Evolutionary conservation across 1,140 invertebrate genomes (phyloP).

Genomic region (Nebria ingens): DNA sequence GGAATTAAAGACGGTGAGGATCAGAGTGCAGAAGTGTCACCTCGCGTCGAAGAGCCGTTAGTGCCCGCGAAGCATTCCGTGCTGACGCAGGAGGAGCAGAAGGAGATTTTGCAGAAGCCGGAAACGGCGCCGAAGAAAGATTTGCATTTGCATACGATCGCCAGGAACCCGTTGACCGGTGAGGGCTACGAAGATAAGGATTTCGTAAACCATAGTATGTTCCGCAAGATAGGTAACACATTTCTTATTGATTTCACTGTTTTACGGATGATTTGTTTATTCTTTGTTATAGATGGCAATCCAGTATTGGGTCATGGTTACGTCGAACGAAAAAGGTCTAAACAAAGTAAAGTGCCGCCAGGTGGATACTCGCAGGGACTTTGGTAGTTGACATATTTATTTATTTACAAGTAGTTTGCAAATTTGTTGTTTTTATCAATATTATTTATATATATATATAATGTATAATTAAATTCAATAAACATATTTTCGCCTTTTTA

Average conservation of each 20-base stretch:
- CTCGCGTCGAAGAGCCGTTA: background rate
- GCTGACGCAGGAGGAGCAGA: no score
- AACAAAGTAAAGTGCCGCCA: conserved; percentile 32
- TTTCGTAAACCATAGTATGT: background rate
- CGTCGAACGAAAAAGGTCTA: conserved; percentile 17
- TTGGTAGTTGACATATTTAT: conserved; percentile 30
- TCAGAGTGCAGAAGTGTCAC: background rate
- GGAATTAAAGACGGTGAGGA: background rate
- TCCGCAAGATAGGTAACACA: background rate
- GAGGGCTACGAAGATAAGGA: background rate
- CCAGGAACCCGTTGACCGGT: background rate
- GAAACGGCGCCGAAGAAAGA: background rate
- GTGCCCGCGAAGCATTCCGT: no score
- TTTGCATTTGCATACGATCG: background rate
- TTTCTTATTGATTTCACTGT: conserved; percentile 4
- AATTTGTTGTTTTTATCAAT: background rate
- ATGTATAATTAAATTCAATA: background rate
- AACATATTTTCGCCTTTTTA: conserved; percentile 8
- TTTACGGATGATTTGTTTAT: no score
- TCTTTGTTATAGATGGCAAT: conserved; percentile 37
- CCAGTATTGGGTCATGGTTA: conserved; percentile 42
- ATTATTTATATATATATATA: background rate
- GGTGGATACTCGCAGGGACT: conserved; percentile 42
- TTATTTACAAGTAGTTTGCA: no score
- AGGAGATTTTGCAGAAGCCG: no score